These are phyloP conservation scores for Zeus faber DNA, from an alignment of 2,113 vertebrate genomes.

Conservation along the genomic window DNA sequence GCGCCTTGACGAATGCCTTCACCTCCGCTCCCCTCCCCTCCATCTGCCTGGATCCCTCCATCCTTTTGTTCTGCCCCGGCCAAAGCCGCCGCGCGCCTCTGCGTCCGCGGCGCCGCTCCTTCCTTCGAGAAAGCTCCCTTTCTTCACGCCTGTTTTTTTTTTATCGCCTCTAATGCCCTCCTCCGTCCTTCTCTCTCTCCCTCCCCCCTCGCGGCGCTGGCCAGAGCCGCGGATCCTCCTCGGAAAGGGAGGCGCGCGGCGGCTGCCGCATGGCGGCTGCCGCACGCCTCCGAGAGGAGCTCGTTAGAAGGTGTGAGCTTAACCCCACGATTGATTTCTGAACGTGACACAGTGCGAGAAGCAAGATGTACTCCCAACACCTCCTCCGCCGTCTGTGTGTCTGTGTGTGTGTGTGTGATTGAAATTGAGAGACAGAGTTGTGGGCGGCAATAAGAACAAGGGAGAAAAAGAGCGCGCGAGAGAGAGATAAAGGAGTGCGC, in stretches of 20 bases:
- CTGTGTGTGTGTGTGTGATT: slow-evolving; percentile 6
- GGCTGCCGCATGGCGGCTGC: no score
- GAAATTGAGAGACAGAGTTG: slow-evolving; percentile 15
- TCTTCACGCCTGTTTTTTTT: no score
- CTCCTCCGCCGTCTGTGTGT: slow-evolving; percentile 32
- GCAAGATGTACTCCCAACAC: slow-evolving; percentile 37
- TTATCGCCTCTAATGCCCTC: no score
- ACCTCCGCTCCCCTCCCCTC: slow-evolving; percentile 27
- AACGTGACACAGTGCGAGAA: slow-evolving; percentile 44
- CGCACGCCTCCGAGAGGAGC: no score
- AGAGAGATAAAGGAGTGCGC: slow-evolving; percentile 20
- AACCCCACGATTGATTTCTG: slow-evolving; percentile 68
- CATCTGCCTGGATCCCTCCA: slow-evolving; percentile 45
- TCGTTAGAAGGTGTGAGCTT: slow-evolving; percentile 67
- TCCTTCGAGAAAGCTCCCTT: no score
- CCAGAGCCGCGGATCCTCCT: no score
- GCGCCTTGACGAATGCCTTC: slow-evolving; percentile 54
- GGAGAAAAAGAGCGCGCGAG: slow-evolving; percentile 20
- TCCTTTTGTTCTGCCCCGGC: no score
- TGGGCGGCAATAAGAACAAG: slow-evolving; percentile 40
- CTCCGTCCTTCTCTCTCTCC: no score
- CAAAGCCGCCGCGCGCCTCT: no score
- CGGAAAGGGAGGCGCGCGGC: no score
- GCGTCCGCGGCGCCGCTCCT: no score
- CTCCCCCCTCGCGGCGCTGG: no score